phyloP scores from a whole-genome alignment of 2,113 vertebrate genomes.

The Dromaius novaehollandiae region DNA sequence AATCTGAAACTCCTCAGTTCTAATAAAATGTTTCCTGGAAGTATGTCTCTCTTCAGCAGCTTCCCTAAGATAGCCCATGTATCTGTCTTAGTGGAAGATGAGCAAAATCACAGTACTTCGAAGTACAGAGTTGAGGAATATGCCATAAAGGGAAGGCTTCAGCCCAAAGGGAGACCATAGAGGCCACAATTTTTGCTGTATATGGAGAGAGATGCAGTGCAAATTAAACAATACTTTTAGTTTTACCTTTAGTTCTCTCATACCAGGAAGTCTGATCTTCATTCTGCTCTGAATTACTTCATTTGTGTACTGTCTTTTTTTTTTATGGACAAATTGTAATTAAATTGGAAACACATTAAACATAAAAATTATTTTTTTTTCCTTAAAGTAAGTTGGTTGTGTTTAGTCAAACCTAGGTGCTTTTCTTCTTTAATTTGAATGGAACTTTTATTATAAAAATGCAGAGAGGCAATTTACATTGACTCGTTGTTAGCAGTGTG shows the following conservation, averaged over 20 bases:
- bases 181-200: background rate
- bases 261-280: background rate
- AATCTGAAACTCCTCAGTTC: background rate
- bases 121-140: background rate
- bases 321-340: background rate
- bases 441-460: background rate
- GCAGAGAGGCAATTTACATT: background rate
- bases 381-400: background rate
- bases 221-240: background rate
- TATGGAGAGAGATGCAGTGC: background rate
- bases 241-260: background rate
- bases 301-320: background rate
- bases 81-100: background rate
- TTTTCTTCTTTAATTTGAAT: background rate
- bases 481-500: background rate
- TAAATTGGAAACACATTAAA: background rate
- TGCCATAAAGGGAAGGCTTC: background rate
- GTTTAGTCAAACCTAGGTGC: background rate
- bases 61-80: background rate
- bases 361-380: background rate
- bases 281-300: background rate
- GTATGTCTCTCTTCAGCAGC: background rate
- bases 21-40: background rate
- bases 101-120: background rate
- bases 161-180: background rate